phyloP scores from a whole-genome alignment of 2,888 invertebrate species.

The Emmelina monodactyla region DNA sequence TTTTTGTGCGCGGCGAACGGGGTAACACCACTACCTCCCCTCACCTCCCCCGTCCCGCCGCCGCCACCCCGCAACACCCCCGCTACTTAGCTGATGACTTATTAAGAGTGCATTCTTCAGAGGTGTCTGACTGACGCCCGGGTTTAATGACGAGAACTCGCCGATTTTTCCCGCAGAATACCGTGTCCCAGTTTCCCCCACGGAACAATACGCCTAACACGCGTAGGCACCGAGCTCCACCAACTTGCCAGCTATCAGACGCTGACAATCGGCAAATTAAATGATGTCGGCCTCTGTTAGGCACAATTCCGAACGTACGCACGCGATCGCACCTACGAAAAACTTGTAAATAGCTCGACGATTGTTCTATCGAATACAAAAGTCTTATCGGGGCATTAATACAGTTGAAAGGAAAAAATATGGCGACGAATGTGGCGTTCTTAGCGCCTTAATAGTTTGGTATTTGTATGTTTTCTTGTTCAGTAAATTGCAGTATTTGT shows the following conservation, averaged over 20 bases:
- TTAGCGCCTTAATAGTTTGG: slow-evolving; percentile 31
- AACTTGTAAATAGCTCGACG: slow-evolving; percentile 13
- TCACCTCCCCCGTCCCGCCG: slow-evolving; percentile 17
- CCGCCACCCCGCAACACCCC: slow-evolving; percentile 24
- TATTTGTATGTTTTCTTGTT: slow-evolving; percentile 27
- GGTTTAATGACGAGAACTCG: slow-evolving; percentile 56
- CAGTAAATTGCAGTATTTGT: slow-evolving; percentile 32
- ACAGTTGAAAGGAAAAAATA: slow-evolving; percentile 18
- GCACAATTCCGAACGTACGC: slow-evolving; percentile 25
- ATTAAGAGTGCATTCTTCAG: slow-evolving; percentile 64
- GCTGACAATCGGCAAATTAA: slow-evolving; percentile 24
- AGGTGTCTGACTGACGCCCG: slow-evolving; percentile 59
- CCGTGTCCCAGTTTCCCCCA: slow-evolving; percentile 41
- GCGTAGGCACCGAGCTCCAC: too few species aligned
- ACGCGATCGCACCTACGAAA: slow-evolving; percentile 25
- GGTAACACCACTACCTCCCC: slow-evolving; percentile 18
- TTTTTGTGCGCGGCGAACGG: slow-evolving; percentile 46
- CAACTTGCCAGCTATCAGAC: slow-evolving; percentile 19
- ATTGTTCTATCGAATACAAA: slow-evolving; percentile 13
- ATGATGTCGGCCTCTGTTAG: slow-evolving; percentile 27
- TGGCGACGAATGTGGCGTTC: slow-evolving; percentile 36
- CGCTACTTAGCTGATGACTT: slow-evolving; percentile 66
- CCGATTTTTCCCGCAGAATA: slow-evolving; percentile 36
- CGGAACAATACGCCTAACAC: slow-evolving; percentile 21
- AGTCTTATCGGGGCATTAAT: slow-evolving; percentile 29